phyloP scores from a whole-genome alignment of 2,888 invertebrate genomes.

The Stenoptilia bipunctidactyla region DNA sequence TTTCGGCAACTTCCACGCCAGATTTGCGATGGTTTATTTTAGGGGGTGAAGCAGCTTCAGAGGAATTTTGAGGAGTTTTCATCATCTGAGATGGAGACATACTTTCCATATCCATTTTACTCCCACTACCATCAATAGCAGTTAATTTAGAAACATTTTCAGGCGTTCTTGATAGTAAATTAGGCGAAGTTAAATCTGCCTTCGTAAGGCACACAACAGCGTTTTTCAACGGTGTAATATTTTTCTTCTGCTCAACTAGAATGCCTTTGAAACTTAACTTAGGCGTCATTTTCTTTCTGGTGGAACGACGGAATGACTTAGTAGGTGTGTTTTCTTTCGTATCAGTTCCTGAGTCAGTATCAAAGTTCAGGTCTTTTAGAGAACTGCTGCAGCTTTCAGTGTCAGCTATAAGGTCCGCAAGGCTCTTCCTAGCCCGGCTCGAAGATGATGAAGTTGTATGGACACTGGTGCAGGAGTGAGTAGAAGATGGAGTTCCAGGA shows the following conservation, averaged over 20 bases:
- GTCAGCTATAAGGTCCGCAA: slow-evolving; percentile 57
- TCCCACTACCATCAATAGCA: slow-evolving; percentile 35
- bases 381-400: slow-evolving; percentile 66
- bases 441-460: slow-evolving; percentile 55
- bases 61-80: slow-evolving; percentile 54
- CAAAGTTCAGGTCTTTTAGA: slow-evolving; percentile 59
- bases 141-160: too few relatives aligned
- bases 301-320: slow-evolving; percentile 34
- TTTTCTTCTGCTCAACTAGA: slow-evolving; percentile 46
- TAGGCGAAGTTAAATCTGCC: too few relatives aligned
- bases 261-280: slow-evolving; percentile 55
- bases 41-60: slow-evolving; percentile 44
- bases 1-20: slow-evolving; percentile 43
- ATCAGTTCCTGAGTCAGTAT: slow-evolving; percentile 55
- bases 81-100: slow-evolving; percentile 51
- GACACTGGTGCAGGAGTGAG: slow-evolving; percentile 51
- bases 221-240: slow-evolving; percentile 37
- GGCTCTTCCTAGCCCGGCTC: slow-evolving; percentile 53
- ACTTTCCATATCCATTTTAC: slow-evolving; percentile 44
- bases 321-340: slow-evolving; percentile 62
- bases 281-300: slow-evolving; percentile 38
- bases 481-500: slow-evolving; percentile 55
- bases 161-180: too few relatives aligned
- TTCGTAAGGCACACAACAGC: slow-evolving; percentile 32
- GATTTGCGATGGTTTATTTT: slow-evolving; percentile 36